Evolutionary conservation across 2,888 invertebrate genomes (phyloP), one percentile per base, ranked within the genome.

Genomic region (Drosophila macrospina): DNA sequence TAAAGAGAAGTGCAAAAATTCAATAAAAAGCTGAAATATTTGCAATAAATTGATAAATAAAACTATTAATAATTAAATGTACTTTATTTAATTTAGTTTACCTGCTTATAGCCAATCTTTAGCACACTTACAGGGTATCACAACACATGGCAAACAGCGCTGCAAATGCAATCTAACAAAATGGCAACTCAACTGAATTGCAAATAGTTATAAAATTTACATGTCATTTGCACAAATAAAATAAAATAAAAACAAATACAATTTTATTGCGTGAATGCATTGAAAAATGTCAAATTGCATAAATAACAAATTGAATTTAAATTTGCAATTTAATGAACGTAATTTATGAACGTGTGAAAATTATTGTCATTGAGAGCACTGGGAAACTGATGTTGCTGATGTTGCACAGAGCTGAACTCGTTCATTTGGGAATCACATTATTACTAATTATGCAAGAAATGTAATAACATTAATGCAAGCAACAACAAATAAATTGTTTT

Each of bases 301-400:
- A 82, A 88, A 82, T 83, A 79, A 77, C 88, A 72, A 88, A 88
- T 88, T 83, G 70, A 79, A 88, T 82, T 70, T 70, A 70, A 88
- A 86, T 82, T 72, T 74, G 54, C 74, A 73, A 61, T 86, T 86
- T 86, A 82, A 83, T 83, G 88, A 78, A 75, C 76, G 76, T 85
- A 69, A 81, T 87, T 87, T 87, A 69, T 73, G 78, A 76, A 87
- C 79, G 86, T 85, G 86, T 73, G 76, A 73, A 78, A 69, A 72
- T 73, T 73, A 75, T 61, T 55, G 47, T 32, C 47, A 45, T 48
- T 48, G 24, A 10, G n/a, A 55, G 44, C 54, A 44, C 30, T 42
- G 64, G 54, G 67, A 60, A 15, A 6, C 8, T 7, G 8, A 5
- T 7, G 28, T 28, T 28, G 28, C 8, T n/a, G 28, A 60, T 47